Evolutionary conservation across 2,113 vertebrate genomes (phyloP), one percentile per base, ranked within the genome.

Genomic region (Gadus macrocephalus): DNA sequence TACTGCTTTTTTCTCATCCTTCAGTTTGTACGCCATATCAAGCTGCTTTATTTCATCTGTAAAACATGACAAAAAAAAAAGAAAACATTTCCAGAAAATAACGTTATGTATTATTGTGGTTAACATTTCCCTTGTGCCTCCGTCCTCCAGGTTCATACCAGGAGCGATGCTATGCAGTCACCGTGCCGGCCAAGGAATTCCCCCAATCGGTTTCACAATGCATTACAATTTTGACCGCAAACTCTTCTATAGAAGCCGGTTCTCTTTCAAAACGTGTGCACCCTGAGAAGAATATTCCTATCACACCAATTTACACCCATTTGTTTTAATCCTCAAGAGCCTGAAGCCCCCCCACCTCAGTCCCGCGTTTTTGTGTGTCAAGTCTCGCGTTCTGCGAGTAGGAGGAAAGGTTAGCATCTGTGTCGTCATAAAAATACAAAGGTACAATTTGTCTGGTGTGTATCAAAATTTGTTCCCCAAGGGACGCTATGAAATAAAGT

Each of bases 351-450:
- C 78, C 80, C 86, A 20, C 20, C 87, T 73, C 73, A 87, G 66
- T 78, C 81, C 85, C 65, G 58, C 68, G 82, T 55, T 49, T 49
- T 12, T 49, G 9, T 14, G 1, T 58, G 61, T 60, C 60, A 76
- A 81, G 20, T 20, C 83, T 84, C 11, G 81, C 88, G 88, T 87
- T 85, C 78, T 68, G 77, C 75, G 78, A 87, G 85, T 85, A 73
- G 64, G 83, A 82, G 81, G 80, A 85, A 82, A 86, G 83, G 79
- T 42, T 85, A 73, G 85, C 80, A 81, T 87, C 72, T 76, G 78
- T 76, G 78, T 85, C 70, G 71, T 85, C 90, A 91, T 92, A 93
- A 91, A 93, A 93, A 92, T 92, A 92, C 91, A 92, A 90, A 92
- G 88, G 83, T 91, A 88, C 65, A 85, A 83, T 86, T 90, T 81